phyloP scores from a whole-genome alignment of 1,140 invertebrate genomes.

The Drosophila nigromelanica region DNA sequence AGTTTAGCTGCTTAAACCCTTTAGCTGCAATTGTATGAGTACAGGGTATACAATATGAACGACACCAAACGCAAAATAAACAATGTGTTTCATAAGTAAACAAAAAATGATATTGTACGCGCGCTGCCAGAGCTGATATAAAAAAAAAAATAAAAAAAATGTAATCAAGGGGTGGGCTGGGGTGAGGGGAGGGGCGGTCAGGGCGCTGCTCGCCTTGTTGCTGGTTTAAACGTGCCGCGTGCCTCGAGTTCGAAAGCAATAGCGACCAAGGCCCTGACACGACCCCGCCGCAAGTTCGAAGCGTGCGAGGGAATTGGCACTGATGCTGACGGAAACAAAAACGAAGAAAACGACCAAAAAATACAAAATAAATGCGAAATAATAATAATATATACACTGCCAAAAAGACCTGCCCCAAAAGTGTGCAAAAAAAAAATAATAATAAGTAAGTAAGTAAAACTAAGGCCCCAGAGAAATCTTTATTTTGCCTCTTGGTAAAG shows the following conservation, averaged over 20 bases:
- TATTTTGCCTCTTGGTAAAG: slow-evolving; percentile 32
- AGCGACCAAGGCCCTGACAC: slow-evolving; percentile 38
- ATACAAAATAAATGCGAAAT: too few relatives aligned
- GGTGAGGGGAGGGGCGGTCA: slow-evolving; percentile 4
- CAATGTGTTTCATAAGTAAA: slow-evolving; percentile 68
- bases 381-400: slow-evolving; percentile 11
- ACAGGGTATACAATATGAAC: slow-evolving; percentile 36
- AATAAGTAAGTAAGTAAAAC: background rate
- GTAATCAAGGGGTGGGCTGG: background rate
- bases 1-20: background rate
- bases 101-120: slow-evolving; percentile 67
- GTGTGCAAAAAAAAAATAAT: slow-evolving; percentile 9
- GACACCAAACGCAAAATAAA: slow-evolving; percentile 59
- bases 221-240: slow-evolving; percentile 21
- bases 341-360: background rate
- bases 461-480: slow-evolving; percentile 21
- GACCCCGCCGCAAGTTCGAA: slow-evolving; percentile 41
- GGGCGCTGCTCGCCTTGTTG: background rate
- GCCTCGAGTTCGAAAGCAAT: slow-evolving; percentile 25
- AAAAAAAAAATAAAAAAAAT: slow-evolving; percentile 25
- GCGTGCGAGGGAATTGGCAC: slow-evolving; percentile 36
- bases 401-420: slow-evolving; percentile 40
- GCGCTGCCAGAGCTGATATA: slow-evolving; percentile 50
- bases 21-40: too few relatives aligned
- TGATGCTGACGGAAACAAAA: slow-evolving; percentile 3